These are phyloP conservation scores for Pseudomugil gertrudae DNA, from an alignment of 2,797 vertebrate species.

Conservation along the genomic window DNA sequence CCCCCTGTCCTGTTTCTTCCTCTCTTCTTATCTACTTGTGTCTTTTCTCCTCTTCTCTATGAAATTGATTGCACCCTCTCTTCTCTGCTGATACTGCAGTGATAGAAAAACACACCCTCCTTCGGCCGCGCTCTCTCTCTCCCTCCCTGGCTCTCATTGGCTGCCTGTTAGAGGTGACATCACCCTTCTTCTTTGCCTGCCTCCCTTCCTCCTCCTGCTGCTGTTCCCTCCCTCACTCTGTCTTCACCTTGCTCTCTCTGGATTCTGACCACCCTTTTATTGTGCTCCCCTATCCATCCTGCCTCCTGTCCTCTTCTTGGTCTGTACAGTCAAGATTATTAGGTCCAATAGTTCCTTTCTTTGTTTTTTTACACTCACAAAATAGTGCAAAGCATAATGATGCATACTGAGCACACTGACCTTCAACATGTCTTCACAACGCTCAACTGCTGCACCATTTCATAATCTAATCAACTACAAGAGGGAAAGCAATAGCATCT, in stretches of 20 bases:
- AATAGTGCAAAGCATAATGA: slow-evolving; percentile 46
- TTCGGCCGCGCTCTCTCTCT: slow-evolving; percentile 65
- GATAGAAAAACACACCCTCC: slow-evolving; percentile 86
- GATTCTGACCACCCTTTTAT: slow-evolving; percentile 79
- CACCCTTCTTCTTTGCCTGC: slow-evolving; percentile 77
- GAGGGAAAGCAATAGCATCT: slow-evolving; percentile 39
- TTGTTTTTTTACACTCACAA: slow-evolving; percentile 35
- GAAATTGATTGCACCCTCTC: slow-evolving; percentile 81
- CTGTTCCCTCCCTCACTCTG: slow-evolving; percentile 52
- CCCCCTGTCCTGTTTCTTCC: slow-evolving; percentile 39
- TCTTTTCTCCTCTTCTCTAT: slow-evolving; percentile 68
- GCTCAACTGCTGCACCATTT: slow-evolving; percentile 37
- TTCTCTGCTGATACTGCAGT: slow-evolving; percentile 86
- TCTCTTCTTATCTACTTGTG: slow-evolving; percentile 69
- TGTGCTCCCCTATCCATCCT: slow-evolving; percentile 51
- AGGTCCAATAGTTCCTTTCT: slow-evolving; percentile 32
- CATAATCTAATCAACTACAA: slow-evolving; percentile 31
- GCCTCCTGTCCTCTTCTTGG: slow-evolving; percentile 38
- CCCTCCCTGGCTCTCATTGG: slow-evolving; percentile 78
- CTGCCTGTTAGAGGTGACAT: slow-evolving; percentile 83
- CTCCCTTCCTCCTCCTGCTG: slow-evolving; percentile 50
- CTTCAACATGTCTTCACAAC: slow-evolving; percentile 10
- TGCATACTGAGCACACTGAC: slow-evolving; percentile 24
- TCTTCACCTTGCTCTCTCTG: slow-evolving; percentile 63
- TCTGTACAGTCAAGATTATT: slow-evolving; percentile 44